Evolutionary conservation across 2,888 invertebrate species (phyloP).

Genomic region (Perithous albicinctus): DNA sequence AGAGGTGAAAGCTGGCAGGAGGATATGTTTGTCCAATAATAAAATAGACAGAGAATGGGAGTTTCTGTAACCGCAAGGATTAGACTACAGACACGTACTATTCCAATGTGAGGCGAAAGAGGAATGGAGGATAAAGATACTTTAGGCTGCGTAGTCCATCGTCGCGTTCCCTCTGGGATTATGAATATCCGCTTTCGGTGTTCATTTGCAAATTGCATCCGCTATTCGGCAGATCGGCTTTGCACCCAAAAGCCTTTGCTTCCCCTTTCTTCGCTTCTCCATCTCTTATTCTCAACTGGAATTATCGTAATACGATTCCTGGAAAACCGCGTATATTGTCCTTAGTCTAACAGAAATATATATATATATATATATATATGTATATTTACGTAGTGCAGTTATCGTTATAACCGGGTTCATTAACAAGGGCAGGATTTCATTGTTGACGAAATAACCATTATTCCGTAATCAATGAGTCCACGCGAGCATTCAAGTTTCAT

Average conservation of each 20-base stretch:
- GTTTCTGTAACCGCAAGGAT: constrained; percentile 16
- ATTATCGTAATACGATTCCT: constrained; percentile 70
- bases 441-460: not conserved
- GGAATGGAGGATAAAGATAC: constrained; percentile 5
- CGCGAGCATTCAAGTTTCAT: not conserved
- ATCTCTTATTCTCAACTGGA: constrained; percentile 41
- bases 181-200: constrained; percentile 72
- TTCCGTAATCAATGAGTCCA: not conserved
- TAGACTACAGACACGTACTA: constrained; percentile 4
- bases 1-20: not conserved
- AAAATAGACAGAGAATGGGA: not conserved
- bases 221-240: constrained; percentile 69
- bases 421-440: not conserved
- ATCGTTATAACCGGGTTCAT: constrained; percentile 6
- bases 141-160: constrained; percentile 39
- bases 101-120: not conserved
- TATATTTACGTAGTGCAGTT: constrained; percentile 4
- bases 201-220: constrained; percentile 74
- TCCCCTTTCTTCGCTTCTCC: constrained; percentile 5
- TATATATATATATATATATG: no score
- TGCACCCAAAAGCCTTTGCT: constrained; percentile 37
- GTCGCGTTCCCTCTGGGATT: constrained; percentile 38
- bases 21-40: constrained; percentile 6
- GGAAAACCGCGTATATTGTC: constrained; percentile 60
- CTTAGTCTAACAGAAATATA: not conserved